These are phyloP conservation scores for Cebus imitator DNA, from an alignment of 2,113 vertebrate species.

Conservation along the genomic window DNA sequence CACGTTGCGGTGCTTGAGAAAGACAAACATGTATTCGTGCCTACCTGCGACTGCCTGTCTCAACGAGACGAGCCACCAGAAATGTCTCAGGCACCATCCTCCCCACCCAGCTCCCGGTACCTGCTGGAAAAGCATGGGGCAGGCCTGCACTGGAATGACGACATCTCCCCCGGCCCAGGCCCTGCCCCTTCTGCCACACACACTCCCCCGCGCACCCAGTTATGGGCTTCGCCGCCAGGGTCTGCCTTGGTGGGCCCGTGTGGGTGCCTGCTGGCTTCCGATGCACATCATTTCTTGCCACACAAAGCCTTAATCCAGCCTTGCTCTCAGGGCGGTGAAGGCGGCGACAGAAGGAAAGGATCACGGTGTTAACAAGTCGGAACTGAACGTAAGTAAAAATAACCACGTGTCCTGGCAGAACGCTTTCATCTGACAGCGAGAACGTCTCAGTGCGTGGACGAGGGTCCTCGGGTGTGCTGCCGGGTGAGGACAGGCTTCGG, in stretches of 20 bases:
- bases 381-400: not conserved
- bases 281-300: not conserved
- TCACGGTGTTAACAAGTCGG: not conserved
- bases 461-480: not conserved
- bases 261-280: not conserved
- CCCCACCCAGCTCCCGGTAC: not conserved
- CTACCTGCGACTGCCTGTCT: accelerated
- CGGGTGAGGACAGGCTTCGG: not conserved
- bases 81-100: accelerated
- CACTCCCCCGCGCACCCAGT: not conserved
- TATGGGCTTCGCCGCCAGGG: accelerated
- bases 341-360: not conserved
- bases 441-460: accelerated
- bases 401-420: not conserved
- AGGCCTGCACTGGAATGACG: not conserved
- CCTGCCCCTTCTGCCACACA: not conserved
- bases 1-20: not conserved
- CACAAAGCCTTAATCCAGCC: not conserved
- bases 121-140: not conserved
- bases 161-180: not conserved
- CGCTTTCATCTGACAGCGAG: not conserved
- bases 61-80: not conserved
- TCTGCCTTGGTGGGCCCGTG: not conserved
- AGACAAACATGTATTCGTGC: accelerated
- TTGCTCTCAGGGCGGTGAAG: not conserved